A percentile compares a stretch with the other conserved stretches of the same genome.
These are phyloP conservation scores for Ladona fulva DNA, from an alignment of 1,140 invertebrate species.

Conservation along the genomic window DNA sequence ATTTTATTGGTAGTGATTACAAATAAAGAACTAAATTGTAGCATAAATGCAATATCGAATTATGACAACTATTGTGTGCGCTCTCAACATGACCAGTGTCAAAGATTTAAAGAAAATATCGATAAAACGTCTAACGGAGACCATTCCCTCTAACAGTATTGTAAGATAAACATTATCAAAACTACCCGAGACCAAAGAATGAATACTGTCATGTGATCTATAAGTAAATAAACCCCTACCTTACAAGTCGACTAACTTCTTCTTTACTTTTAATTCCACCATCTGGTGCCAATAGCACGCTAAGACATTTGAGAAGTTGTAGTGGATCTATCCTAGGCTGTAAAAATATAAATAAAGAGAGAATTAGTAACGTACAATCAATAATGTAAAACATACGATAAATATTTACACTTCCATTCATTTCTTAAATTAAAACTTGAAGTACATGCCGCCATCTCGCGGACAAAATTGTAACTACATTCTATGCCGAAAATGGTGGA, in stretches of 20 bases:
- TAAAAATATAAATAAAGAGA: conserved; percentile 39
- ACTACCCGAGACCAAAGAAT: not conserved
- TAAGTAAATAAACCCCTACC: conserved; percentile 41
- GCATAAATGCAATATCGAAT: too few relatives aligned
- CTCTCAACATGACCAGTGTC: too few relatives aligned
- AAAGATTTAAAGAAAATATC: too few relatives aligned
- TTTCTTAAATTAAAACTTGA: not conserved
- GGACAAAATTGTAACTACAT: not conserved
- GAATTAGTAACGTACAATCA: not conserved
- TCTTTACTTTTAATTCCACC: conserved; percentile 79
- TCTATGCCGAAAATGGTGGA: not conserved
- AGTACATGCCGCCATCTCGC: not conserved
- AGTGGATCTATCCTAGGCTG: conserved; percentile 86
- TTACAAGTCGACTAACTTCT: conserved; percentile 72
- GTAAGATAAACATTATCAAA: too few relatives aligned
- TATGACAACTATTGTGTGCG: too few relatives aligned
- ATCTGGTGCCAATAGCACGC: conserved; percentile 65
- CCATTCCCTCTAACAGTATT: too few relatives aligned
- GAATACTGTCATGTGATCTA: not conserved
- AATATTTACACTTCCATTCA: not conserved
- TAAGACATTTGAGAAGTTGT: conserved; percentile 75
- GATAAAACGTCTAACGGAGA: too few relatives aligned
- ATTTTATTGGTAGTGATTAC: too few relatives aligned
- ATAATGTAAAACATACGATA: not conserved
- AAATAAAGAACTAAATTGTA: too few relatives aligned